Evolutionary conservation across 2,797 vertebrate genomes (phyloP).

Genomic region (Phylloscopus collybita): DNA sequence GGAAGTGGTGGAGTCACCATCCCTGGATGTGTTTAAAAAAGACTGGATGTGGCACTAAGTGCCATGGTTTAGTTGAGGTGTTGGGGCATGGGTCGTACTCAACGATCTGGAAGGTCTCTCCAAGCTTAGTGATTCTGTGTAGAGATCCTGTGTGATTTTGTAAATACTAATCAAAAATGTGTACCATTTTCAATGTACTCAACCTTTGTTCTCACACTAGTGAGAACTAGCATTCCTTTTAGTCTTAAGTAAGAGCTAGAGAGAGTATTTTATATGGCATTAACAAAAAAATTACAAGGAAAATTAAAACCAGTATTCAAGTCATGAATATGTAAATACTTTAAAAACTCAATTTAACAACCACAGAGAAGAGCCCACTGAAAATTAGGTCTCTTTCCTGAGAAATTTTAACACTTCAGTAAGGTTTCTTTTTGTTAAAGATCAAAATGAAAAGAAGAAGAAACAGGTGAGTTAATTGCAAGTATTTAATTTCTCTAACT

Average conservation of each 20-base stretch:
- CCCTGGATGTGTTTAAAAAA: not conserved
- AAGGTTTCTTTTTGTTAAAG: not conserved
- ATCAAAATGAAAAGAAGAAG: not conserved
- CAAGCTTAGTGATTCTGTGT: not conserved
- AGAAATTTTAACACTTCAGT: not conserved
- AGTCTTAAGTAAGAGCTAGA: not conserved
- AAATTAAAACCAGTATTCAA: not conserved
- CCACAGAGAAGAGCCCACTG: rapidly evolving
- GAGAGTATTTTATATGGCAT: not conserved
- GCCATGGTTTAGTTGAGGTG: not conserved
- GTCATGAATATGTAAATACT: not conserved
- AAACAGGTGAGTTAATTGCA: not conserved
- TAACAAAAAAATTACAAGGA: not conserved
- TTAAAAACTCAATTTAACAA: not conserved
- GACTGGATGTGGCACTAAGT: not conserved
- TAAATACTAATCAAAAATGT: not conserved
- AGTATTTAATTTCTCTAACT: not conserved
- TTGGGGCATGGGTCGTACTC: not conserved
- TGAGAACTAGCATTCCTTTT: not conserved
- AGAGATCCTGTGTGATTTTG: not conserved
- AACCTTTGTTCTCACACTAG: not conserved
- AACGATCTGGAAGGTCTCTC: not conserved
- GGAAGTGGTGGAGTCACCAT: not conserved
- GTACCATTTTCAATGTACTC: not conserved
- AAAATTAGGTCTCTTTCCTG: not conserved